phyloP scores from a whole-genome alignment of 2,113 vertebrate species.

The Lonchura striata region DNA sequence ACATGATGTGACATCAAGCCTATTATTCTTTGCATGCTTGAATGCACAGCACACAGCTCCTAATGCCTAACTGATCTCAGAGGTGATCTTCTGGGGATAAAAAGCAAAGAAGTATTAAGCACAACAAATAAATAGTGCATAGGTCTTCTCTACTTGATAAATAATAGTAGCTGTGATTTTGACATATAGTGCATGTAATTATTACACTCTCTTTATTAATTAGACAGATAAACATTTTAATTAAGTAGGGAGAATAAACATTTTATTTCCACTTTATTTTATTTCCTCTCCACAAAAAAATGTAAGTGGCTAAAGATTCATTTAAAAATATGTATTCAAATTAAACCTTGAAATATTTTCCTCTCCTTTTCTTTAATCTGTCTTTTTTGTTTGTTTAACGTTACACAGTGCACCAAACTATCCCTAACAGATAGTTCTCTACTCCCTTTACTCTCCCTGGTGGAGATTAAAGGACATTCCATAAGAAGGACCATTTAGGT shows the following conservation, averaged over 20 bases:
- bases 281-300: background rate
- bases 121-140: background rate
- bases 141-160: background rate
- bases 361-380: background rate
- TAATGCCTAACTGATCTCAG: background rate
- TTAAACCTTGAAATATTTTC: background rate
- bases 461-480: accelerated
- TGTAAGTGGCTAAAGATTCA: background rate
- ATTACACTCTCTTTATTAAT: background rate
- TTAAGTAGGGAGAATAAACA: background rate
- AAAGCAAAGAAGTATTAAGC: background rate
- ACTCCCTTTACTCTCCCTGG: background rate
- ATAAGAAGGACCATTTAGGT: background rate
- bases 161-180: background rate
- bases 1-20: background rate
- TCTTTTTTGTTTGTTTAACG: background rate
- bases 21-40: background rate
- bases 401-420: background rate
- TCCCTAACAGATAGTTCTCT: background rate
- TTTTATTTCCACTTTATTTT: background rate
- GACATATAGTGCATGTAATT: background rate
- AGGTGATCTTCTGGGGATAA: background rate
- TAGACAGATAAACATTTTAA: background rate
- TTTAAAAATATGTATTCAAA: background rate
- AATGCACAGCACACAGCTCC: background rate